Conservation (phyloP, 2,888 invertebrate species). For the Eristalis pertinax region DNA sequence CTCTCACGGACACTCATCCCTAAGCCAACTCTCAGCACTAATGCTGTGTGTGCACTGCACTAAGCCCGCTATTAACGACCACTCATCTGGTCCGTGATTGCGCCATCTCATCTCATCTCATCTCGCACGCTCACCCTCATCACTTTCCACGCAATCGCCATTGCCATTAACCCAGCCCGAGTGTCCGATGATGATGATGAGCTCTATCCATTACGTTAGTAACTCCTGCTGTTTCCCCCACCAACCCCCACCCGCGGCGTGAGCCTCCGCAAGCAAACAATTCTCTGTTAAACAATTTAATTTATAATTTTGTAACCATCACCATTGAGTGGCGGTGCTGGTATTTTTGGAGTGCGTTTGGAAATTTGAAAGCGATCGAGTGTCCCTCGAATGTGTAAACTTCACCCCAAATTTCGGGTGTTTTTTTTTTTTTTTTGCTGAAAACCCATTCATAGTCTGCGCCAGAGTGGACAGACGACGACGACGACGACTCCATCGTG, state of each 20-base stretch:
- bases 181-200: neutral
- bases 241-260: neutral
- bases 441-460: neutral
- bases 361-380: neutral
- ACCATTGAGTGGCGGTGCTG: neutral
- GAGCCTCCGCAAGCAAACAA: neutral
- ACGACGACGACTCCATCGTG: neutral
- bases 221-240: slow-evolving; percentile 3
- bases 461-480: neutral
- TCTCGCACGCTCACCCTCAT: neutral
- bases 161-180: neutral
- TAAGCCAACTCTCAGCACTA: neutral
- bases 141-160: neutral
- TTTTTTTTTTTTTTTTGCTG: neutral
- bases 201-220: slow-evolving; percentile 13
- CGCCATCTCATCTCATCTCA: slow-evolving; percentile 12
- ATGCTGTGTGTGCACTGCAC: slow-evolving; percentile 10
- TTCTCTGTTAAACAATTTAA: slow-evolving; percentile 41
- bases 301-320: slow-evolving; percentile 41
- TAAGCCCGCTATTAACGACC: slow-evolving; percentile 41
- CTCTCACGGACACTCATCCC: slow-evolving; percentile 2
- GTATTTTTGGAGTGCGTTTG: slow-evolving; percentile 41
- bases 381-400: neutral
- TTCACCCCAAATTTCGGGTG: neutral
- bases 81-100: slow-evolving; percentile 38